These are phyloP conservation scores for Tinamus major DNA, from an alignment of 2,797 vertebrate genomes.

Conservation along the genomic window DNA sequence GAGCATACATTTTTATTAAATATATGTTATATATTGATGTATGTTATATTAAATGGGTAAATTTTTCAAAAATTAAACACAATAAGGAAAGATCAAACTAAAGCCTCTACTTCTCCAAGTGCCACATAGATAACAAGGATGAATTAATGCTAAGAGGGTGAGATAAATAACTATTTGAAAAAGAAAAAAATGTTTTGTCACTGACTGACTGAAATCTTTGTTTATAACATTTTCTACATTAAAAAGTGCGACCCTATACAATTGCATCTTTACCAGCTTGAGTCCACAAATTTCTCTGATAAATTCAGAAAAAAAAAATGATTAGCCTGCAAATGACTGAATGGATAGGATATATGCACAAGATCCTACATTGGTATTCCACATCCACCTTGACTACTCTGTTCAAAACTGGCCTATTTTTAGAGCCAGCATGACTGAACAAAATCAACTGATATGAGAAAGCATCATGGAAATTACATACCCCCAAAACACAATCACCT, in stretches of 20 bases:
- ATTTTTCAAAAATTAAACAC: not conserved
- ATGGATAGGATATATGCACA: not conserved
- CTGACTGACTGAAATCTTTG: not conserved
- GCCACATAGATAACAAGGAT: not conserved
- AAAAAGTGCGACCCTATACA: fast-evolving
- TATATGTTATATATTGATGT: no score
- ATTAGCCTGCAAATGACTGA: fast-evolving
- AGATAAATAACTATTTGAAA: not conserved
- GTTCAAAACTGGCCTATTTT: not conserved
- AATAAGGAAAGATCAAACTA: not conserved
- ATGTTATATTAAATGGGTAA: not conserved
- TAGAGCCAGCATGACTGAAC: not conserved
- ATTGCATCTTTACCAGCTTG: not conserved
- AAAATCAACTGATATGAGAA: not conserved
- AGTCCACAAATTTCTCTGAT: not conserved
- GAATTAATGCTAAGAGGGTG: not conserved
- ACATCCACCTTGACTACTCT: not conserved
- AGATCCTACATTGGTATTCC: not conserved
- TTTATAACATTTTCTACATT: not conserved
- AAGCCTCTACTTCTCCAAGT: not conserved
- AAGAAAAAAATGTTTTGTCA: not conserved
- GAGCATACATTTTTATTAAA: not conserved
- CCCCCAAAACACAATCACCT: not conserved
- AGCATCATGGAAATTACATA: not conserved
- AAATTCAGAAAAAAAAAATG: not conserved